Percentiles rank a stretch among this genome's conserved stretches.
phyloP scores from a whole-genome alignment of 37 sponge, comb jelly and placozoan genomes.

The Petrosia ficiformis region DNA sequence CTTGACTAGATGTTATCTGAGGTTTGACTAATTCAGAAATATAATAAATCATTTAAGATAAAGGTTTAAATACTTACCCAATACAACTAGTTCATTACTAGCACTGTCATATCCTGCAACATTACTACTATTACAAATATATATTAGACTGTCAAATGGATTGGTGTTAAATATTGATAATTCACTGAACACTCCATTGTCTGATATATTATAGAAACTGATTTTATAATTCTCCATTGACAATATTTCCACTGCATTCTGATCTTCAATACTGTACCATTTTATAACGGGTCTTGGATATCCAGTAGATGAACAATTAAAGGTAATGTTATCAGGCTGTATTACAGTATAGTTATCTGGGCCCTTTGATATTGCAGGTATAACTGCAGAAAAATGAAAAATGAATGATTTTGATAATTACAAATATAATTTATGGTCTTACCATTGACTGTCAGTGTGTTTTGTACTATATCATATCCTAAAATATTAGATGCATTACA shows the following conservation, averaged over 20 bases:
- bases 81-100: not conserved
- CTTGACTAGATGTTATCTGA: not conserved
- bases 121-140: slow-evolving; percentile 54
- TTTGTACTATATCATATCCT: not conserved
- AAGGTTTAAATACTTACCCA: not conserved
- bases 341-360: slow-evolving; percentile 18
- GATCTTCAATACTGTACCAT: slow-evolving; percentile 19
- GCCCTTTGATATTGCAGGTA: slow-evolving; percentile 16
- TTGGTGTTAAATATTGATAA: not conserved
- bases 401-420: not conserved
- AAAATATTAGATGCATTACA: slow-evolving; percentile 51
- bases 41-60: not conserved
- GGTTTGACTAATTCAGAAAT: not conserved
- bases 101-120: not conserved
- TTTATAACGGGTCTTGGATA: slow-evolving; percentile 50
- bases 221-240: not conserved
- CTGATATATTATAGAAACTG: too few species aligned
- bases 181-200: not conserved
- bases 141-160: slow-evolving; percentile 29
- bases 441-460: slow-evolving; percentile 47
- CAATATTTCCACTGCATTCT: not conserved
- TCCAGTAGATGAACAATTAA: slow-evolving; percentile 37
- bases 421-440: not conserved
- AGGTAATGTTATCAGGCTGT: slow-evolving; percentile 9
- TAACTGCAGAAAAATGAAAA: slow-evolving; percentile 22